These are phyloP conservation scores for Chalcosyrphus nemorum DNA, from an alignment of 2,888 invertebrate genomes.

Conservation along the genomic window DNA sequence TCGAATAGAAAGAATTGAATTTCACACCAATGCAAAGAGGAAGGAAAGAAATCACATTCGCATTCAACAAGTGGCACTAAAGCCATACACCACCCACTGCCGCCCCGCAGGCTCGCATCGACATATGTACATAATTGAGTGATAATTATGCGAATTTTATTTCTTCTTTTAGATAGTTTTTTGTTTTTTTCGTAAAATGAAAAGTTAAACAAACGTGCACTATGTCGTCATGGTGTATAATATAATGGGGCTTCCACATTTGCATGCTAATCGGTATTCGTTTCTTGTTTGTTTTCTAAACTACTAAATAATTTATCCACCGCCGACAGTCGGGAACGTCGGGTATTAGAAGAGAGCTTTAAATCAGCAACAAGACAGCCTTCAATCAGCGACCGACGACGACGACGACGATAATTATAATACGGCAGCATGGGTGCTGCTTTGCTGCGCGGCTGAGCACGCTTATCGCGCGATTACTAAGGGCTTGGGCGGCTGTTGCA, in stretches of 20 bases:
- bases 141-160: conserved; percentile 52
- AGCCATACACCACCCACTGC: neutral
- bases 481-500: conserved; percentile 53
- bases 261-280: conserved; percentile 56
- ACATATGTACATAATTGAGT: conserved; percentile 10
- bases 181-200: neutral
- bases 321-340: no score
- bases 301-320: conserved; percentile 39
- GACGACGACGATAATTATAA: neutral
- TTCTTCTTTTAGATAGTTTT: no score
- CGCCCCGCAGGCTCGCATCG: neutral
- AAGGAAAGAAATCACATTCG: conserved; percentile 13
- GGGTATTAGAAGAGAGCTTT: conserved; percentile 12
- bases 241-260: conserved; percentile 8
- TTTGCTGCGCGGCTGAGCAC: conserved; percentile 33
- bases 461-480: conserved; percentile 52
- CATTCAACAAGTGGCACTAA: conserved; percentile 42
- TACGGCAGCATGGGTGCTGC: neutral
- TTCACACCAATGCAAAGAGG: neutral
- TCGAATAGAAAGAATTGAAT: neutral
- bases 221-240: conserved; percentile 40
- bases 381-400: conserved; percentile 18
- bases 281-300: conserved; percentile 46
- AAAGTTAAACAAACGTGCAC: conserved; percentile 16
- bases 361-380: conserved; percentile 36